Base-by-base conservation (phyloP, 2,113 vertebrate genomes). In the Dasyprocta punctata region DNA sequence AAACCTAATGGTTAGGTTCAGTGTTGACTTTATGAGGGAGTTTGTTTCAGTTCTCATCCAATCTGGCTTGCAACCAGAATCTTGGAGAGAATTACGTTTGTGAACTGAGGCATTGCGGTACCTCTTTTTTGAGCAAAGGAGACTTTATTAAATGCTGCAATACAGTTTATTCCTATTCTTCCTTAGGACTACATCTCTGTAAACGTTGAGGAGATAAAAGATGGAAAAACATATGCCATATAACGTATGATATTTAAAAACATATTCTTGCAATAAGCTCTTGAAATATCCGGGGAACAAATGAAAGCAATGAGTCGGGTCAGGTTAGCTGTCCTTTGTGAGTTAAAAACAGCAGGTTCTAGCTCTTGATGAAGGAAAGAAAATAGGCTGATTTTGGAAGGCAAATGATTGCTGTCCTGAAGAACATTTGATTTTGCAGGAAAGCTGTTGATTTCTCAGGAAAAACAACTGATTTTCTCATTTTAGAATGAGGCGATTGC, bases 401-500 rank as follows among this genome's bases (percentile, higher is more conserved):
- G 67, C 58, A 90, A 90, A 96, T 75, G n/a, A 33, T 78, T 94
- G 92, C 91, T 92, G 75, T 95, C 41, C 24, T 38, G 41, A 65
- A 78, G 80, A 96, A 93, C 73, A 95, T 96, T 95, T 96, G 82
- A 28, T 92, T 95, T 90, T 41, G 89, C 86, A 95, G 73, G 28
- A 91, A 97, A 91, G 52, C 61, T 97, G 56, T 93, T 95, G 38
- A 54, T 86, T 80, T 97, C 49, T 94, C 44, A 92, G 58, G 87
- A 88, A 82, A 92, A 96, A 52, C 22, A 78, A 36, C 52, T 96
- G 89, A 75, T 73, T 95, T 94, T 94, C 49, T 96, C 61, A 85
- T 87, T 22, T 89, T 2, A 85, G 44, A 17, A 61, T 86, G 58
- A 91, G 58, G 28, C 90, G 94, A 54, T 96, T 86, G 20, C n/a